Conservation (phyloP, 2,797 vertebrate species). For the Balearica regulorum region DNA sequence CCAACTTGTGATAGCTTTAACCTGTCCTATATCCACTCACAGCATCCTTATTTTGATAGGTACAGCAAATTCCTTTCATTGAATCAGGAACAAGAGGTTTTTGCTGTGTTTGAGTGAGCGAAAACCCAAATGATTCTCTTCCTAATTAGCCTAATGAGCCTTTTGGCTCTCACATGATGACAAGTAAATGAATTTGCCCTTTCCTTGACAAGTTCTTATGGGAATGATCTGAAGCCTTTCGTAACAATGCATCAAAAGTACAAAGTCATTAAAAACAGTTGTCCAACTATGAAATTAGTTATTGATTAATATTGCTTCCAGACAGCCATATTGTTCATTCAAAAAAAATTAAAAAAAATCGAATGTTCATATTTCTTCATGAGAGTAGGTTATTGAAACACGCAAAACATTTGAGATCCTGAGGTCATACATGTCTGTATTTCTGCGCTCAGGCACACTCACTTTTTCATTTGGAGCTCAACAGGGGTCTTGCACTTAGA, state of each 20-base stretch:
- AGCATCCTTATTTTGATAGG: background rate
- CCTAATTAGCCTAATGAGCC: constrained; percentile 71
- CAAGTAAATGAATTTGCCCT: constrained; percentile 71
- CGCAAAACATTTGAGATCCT: background rate
- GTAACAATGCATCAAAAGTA: constrained; percentile 60
- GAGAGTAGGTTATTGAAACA: background rate
- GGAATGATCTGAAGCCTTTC: constrained; percentile 58
- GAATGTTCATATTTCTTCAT: constrained; percentile 25
- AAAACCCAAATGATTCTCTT: constrained; percentile 48
- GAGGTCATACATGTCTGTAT: background rate
- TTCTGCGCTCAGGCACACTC: background rate
- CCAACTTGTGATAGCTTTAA: background rate
- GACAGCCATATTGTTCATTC: constrained; percentile 64
- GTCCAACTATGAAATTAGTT: constrained; percentile 78
- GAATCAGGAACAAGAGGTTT: background rate
- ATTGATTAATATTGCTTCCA: constrained; percentile 75
- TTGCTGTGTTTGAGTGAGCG: constrained; percentile 6
- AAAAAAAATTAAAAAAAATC: background rate
- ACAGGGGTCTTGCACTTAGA: background rate
- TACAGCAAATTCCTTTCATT: background rate
- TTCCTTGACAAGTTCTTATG: constrained; percentile 69
- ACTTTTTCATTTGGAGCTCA: background rate
- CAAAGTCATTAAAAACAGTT: constrained; percentile 75
- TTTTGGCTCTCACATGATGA: constrained; percentile 67
- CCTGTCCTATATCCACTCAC: background rate